phyloP scores from a whole-genome alignment of 2,888 invertebrate genomes.

The Euspilapteryx auroguttella region DNA sequence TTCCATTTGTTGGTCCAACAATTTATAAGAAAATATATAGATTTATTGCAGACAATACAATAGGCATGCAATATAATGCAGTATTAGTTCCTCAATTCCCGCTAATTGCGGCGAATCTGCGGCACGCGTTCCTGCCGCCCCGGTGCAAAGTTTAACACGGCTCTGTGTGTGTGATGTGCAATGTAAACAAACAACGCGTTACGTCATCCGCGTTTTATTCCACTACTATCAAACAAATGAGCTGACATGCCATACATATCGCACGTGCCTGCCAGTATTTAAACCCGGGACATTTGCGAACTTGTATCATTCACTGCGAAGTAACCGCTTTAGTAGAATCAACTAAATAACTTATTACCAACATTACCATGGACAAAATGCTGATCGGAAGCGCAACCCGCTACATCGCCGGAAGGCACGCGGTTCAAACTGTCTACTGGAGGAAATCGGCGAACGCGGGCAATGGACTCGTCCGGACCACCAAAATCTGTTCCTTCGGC shows the following conservation, averaged over 20 bases:
- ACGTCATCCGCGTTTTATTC: no score
- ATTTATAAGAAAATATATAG: no score
- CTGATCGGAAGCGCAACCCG: conserved; percentile 72
- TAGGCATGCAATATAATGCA: no score
- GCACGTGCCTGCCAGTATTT: not conserved
- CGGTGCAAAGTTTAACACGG: no score
- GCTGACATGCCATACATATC: conserved; percentile 9
- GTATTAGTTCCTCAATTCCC: no score
- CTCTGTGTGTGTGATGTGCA: no score
- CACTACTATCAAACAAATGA: no score
- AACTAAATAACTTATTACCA: conserved; percentile 3
- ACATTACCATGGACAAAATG: conserved; percentile 40
- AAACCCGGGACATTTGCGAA: conserved; percentile 10
- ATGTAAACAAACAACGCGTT: no score
- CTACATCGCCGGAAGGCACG: conserved; percentile 72
- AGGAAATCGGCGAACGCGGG: conserved; percentile 51
- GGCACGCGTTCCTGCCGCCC: no score
- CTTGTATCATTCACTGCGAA: not conserved
- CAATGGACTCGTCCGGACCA: conserved; percentile 56
- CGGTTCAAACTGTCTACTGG: conserved; percentile 79
- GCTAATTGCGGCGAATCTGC: no score
- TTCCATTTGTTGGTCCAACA: no score
- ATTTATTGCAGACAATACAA: no score
- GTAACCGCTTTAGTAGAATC: not conserved
- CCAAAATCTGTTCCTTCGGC: conserved; percentile 61